Evolutionary conservation across 64 coral and sea anemone species (phyloP).

Genomic region (Dendronephthya gigantea): DNA sequence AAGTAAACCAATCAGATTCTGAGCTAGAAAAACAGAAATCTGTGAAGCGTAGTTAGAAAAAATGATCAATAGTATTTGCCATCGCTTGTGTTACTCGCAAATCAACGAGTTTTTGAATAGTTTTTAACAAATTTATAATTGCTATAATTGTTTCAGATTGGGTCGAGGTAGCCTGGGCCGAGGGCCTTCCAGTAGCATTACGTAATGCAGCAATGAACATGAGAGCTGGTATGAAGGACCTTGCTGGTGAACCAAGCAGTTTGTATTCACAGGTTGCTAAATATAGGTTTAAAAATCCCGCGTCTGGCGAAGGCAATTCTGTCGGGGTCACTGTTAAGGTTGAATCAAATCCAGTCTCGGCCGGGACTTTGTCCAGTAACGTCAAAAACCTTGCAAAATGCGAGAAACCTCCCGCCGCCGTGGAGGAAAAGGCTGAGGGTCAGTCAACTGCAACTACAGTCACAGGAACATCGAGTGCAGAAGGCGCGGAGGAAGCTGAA

Average conservation of each 20-base stretch:
- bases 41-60: too few relatives aligned
- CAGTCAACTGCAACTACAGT: background rate
- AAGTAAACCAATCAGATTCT: background rate
- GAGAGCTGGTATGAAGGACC: background rate
- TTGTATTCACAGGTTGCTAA: conserved; percentile 4
- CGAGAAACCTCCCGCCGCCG: background rate
- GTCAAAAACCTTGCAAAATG: background rate
- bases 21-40: background rate
- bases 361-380: conserved; percentile 13
- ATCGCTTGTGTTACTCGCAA: too few relatives aligned
- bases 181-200: background rate
- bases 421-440: background rate
- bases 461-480: background rate
- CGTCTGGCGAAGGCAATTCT: background rate
- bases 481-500: background rate
- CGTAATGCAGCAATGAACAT: background rate
- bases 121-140: too few relatives aligned
- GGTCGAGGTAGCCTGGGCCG: conserved; percentile 16
- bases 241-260: background rate
- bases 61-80: too few relatives aligned
- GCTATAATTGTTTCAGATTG: background rate
- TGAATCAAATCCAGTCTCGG: background rate
- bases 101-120: too few relatives aligned
- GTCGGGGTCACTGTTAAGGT: background rate
- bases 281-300: background rate